Percentiles rank a stretch among this genome's conserved stretches.
These are phyloP conservation scores for Galleria mellonella DNA, from an alignment of 1,140 invertebrate genomes.

Conservation along the genomic window DNA sequence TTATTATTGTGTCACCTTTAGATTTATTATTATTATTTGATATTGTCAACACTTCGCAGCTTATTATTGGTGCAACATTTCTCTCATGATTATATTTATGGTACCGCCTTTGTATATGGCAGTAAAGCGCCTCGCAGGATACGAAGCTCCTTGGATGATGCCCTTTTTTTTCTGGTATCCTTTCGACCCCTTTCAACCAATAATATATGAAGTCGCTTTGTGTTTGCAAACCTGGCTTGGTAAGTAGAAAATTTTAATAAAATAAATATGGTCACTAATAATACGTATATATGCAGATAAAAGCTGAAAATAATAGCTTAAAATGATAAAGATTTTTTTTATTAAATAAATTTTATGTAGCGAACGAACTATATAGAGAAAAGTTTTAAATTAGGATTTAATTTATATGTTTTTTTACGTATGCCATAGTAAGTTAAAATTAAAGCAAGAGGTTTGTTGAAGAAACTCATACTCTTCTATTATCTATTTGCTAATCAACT, in stretches of 20 bases:
- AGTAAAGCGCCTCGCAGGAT: constrained; percentile 17
- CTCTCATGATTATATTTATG: constrained; percentile 26
- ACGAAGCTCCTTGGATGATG: constrained; percentile 22
- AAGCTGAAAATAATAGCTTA: too few species aligned
- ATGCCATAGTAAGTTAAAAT: too few species aligned
- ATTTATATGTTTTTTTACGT: too few species aligned
- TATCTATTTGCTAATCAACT: too few species aligned
- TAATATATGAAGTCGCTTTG: constrained; percentile 26
- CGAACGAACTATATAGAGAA: too few species aligned
- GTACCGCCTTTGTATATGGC: constrained; percentile 22
- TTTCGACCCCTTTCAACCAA: constrained; percentile 30
- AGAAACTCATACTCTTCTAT: too few species aligned
- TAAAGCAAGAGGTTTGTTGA: too few species aligned
- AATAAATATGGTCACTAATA: neutral
- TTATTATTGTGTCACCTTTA: too few species aligned
- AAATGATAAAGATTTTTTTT: too few species aligned
- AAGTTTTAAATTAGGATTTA: too few species aligned
- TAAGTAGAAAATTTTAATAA: constrained; percentile 6
- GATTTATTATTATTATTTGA: neutral
- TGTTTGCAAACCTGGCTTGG: constrained; percentile 35
- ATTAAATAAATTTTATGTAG: too few species aligned
- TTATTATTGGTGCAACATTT: constrained; percentile 35
- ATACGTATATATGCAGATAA: constrained; percentile 4
- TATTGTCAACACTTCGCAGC: constrained; percentile 11
- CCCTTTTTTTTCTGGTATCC: constrained; percentile 45